Evolutionary conservation across 2,888 invertebrate genomes (phyloP), one percentile per base, ranked within the genome.

Genomic region (Acleris emargana): DNA sequence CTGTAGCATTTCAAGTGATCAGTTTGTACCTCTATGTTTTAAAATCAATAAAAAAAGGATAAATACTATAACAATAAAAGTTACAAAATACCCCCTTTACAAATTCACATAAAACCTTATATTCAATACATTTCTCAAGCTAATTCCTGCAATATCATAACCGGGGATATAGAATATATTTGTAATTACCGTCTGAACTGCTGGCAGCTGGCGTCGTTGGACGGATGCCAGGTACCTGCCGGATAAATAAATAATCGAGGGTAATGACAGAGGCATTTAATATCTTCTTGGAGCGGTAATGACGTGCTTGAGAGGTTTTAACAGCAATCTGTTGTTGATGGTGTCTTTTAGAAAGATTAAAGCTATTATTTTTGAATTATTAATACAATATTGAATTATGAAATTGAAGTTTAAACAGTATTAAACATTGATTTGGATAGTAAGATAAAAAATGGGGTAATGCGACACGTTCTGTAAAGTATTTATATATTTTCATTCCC

Each of bases 101-200:
- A 25, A 6, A 32, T 32, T 32, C 32, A 32, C 2, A 32, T 13
- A 11, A 38, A 5, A 52, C 9, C n/a, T 20, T 52, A 11, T 9
- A 16, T 28, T n/a, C 28, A 54, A 42, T 58, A 58, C n/a, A 7
- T 58, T 22, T 16, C 20, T 45, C 60, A 62, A 22, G 13, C 16
- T 42, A 58, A 53, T 38, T 25, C 20, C 18, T 28, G 16, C 22
- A 63, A 52, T 64, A 53, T 58, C 22, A 64, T 58, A 52, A 47
- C 45, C 11, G 42, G 42, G 64, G 73, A 73, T 76, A 78, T 79
- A 70, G 68, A 25, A 25, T 76, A 78, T 79, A 70, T 69, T 71
- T 69, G 75, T 75, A 78, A 80, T 80, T 79, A 79, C 76, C 75
- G 71, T 68, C 70, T 72, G 73, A 77, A 72, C 68, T 64, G 72